Percentiles rank a stretch among this genome's conserved stretches.
Evolutionary conservation across 35 echinoderm and acorn worm genomes (phyloP).

Genomic region (Apostichopus japonicus): DNA sequence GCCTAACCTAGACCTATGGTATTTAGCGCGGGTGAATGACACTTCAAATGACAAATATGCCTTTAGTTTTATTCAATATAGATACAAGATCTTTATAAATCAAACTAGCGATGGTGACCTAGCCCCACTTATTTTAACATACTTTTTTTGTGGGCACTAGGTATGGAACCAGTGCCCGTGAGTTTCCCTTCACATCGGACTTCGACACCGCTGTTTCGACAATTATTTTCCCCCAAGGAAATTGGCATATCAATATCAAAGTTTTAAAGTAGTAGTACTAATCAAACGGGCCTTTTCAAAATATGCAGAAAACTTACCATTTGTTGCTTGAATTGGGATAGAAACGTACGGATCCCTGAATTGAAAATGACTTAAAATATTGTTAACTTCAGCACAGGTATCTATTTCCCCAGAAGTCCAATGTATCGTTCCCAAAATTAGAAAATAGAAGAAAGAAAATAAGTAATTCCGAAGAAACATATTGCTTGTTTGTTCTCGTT

Average conservation of each 20-base stretch:
- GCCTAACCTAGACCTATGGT: too few relatives aligned
- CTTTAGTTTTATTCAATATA: too few relatives aligned
- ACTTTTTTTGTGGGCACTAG: background rate
- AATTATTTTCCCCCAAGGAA: constrained; percentile 20
- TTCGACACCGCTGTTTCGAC: background rate
- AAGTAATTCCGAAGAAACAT: constrained; percentile 46
- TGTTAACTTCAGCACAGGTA: constrained; percentile 47
- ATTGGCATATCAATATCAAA: background rate
- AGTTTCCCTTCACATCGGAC: constrained; percentile 9
- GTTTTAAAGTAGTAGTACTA: background rate
- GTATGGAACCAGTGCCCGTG: background rate
- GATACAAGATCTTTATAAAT: too few relatives aligned
- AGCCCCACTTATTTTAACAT: background rate
- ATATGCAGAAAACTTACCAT: constrained; percentile 17
- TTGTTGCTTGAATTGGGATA: constrained; percentile 31
- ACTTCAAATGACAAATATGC: too few relatives aligned
- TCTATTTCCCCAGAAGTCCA: constrained; percentile 3
- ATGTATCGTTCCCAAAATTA: constrained; percentile 21
- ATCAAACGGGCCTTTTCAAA: too few relatives aligned
- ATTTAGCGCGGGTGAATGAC: too few relatives aligned
- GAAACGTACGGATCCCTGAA: constrained; percentile 42
- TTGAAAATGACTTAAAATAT: constrained; percentile 37
- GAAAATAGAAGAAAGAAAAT: constrained; percentile 28
- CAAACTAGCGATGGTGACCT: background rate
- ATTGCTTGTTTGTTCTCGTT: background rate